These are phyloP conservation scores for Eupeodes latifasciatus DNA, from an alignment of 2,888 invertebrate species.

Conservation along the genomic window DNA sequence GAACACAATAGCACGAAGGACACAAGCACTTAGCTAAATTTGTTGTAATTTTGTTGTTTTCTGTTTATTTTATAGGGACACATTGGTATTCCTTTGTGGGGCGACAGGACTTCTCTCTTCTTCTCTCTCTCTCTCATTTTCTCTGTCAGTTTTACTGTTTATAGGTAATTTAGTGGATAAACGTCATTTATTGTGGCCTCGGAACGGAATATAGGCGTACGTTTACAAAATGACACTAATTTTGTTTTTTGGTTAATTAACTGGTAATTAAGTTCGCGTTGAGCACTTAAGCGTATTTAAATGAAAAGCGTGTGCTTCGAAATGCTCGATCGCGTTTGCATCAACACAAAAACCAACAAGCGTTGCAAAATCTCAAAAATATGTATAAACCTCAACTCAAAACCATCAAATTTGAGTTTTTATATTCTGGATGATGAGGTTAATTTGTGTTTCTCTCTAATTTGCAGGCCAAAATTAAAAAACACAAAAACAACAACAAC, in stretches of 20 bases:
- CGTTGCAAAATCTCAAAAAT: slow-evolving; percentile 50
- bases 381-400: neutral
- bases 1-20: slow-evolving; percentile 52
- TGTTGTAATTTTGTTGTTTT: slow-evolving; percentile 61
- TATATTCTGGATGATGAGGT: slow-evolving; percentile 8
- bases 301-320: slow-evolving; percentile 4
- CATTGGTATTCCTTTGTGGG: slow-evolving; percentile 30
- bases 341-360: slow-evolving; percentile 55
- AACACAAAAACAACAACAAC: too few species aligned
- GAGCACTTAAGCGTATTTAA: slow-evolving; percentile 59
- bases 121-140: neutral
- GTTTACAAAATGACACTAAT: slow-evolving; percentile 67
- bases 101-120: neutral
- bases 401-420: slow-evolving; percentile 45
- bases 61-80: slow-evolving; percentile 7
- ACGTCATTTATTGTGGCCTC: slow-evolving; percentile 72
- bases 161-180: slow-evolving; percentile 65
- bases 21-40: slow-evolving; percentile 68
- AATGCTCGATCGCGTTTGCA: neutral
- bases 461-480: neutral
- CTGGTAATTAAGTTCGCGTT: slow-evolving; percentile 72
- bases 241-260: slow-evolving; percentile 75
- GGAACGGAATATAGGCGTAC: slow-evolving; percentile 35
- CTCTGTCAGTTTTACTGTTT: slow-evolving; percentile 1
- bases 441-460: slow-evolving; percentile 1